Conservation (phyloP, 2,113 vertebrate species). For the Oryzias javanicus region DNA sequence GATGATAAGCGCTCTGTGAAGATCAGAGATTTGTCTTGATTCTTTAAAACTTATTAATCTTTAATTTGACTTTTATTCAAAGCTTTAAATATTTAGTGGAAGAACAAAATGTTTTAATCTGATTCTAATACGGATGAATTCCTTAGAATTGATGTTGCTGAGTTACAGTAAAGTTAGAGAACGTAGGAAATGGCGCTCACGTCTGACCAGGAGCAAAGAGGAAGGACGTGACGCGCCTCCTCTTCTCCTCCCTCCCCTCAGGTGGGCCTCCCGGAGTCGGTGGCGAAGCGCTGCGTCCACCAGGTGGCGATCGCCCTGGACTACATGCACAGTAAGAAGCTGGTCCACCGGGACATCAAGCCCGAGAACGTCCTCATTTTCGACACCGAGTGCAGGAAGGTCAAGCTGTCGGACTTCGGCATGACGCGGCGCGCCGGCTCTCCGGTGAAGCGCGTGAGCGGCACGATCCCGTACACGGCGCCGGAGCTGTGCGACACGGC, state of each 20-base stretch:
- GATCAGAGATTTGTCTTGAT: too few relatives aligned
- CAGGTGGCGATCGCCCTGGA: conserved; percentile 82
- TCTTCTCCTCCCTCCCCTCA: conserved; percentile 22
- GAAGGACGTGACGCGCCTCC: too few relatives aligned
- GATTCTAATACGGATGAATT: too few relatives aligned
- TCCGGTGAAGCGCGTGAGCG: conserved; percentile 80
- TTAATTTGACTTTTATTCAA: too few relatives aligned
- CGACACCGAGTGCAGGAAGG: conserved; percentile 80
- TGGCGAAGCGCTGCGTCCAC: conserved; percentile 80
- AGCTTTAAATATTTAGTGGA: too few relatives aligned
- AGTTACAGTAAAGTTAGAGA: too few relatives aligned
- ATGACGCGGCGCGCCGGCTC: conserved; percentile 80
- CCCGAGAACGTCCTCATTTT: conserved; percentile 83
- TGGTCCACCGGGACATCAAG: conserved; percentile 83
- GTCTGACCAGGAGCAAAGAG: too few relatives aligned
- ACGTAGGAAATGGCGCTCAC: too few relatives aligned
- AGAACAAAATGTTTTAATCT: too few relatives aligned
- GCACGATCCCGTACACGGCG: conserved; percentile 83
- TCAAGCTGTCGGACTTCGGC: conserved; percentile 83
- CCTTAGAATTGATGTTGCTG: too few relatives aligned
- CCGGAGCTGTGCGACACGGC: conserved; percentile 78
- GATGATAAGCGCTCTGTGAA: too few relatives aligned
- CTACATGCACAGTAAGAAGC: conserved; percentile 80
- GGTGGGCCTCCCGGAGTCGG: conserved; percentile 78
- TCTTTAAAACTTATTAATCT: too few relatives aligned